Percentiles rank a stretch among this genome's conserved stretches.
These are phyloP conservation scores for Clamator glandarius DNA, from an alignment of 2,797 vertebrate genomes.

Conservation along the genomic window DNA sequence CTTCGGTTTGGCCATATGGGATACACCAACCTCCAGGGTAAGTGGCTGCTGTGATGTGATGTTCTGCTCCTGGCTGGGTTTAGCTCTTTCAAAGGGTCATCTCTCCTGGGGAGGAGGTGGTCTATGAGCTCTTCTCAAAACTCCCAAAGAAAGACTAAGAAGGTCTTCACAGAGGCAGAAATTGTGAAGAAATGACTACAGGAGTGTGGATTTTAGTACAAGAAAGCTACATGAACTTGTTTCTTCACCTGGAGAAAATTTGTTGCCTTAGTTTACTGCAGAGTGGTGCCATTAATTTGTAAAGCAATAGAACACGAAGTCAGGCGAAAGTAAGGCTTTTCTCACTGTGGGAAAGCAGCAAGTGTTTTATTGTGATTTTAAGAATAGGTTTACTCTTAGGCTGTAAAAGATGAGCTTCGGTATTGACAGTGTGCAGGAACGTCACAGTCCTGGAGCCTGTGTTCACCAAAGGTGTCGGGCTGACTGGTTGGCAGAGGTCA, in stretches of 20 bases:
- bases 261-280: background rate
- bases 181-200: background rate
- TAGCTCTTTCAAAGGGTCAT: background rate
- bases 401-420: background rate
- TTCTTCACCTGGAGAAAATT: no score
- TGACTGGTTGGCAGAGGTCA: background rate
- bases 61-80: fast-evolving
- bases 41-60: background rate
- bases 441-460: background rate
- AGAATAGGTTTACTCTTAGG: background rate
- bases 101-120: background rate
- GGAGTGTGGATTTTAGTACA: background rate
- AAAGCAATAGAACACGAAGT: background rate
- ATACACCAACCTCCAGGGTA: slow-evolving; percentile 87
- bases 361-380: background rate
- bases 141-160: background rate
- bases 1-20: slow-evolving; percentile 91
- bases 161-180: background rate
- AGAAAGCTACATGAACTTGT: background rate
- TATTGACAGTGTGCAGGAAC: background rate
- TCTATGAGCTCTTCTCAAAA: background rate
- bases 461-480: background rate
- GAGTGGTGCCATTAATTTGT: background rate
- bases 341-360: background rate
- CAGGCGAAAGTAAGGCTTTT: background rate